These are phyloP conservation scores for Etheostoma spectabile DNA, from an alignment of 2,113 vertebrate genomes.

Conservation along the genomic window DNA sequence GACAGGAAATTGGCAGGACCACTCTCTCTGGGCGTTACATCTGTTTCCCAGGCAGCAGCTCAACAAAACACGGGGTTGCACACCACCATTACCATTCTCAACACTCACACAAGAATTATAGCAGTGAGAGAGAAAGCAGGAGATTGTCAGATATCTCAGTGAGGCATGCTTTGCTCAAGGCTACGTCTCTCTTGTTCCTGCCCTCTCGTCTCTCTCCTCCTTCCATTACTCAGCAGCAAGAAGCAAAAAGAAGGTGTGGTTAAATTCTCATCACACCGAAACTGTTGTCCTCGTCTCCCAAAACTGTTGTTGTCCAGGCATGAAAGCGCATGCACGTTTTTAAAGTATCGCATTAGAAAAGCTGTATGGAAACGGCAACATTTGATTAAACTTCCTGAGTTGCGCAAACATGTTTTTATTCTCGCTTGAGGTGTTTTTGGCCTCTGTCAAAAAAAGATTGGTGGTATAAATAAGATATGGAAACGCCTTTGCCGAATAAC, in stretches of 20 bases:
- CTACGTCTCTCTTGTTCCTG: constrained; percentile 57
- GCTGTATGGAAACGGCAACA: too few species aligned
- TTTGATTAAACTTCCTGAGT: too few species aligned
- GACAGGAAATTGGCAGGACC: constrained; percentile 70
- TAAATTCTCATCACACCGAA: constrained; percentile 54
- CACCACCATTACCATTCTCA: constrained; percentile 47
- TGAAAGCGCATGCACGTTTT: constrained; percentile 44
- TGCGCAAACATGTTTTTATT: too few species aligned
- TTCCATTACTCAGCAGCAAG: constrained; percentile 73
- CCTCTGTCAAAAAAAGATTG: too few species aligned
- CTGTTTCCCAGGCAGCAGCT: constrained; percentile 83
- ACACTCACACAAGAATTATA: constrained; percentile 51
- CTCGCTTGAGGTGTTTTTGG: too few species aligned
- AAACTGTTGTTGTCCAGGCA: constrained; percentile 66
- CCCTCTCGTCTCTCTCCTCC: constrained; percentile 43
- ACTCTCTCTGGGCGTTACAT: constrained; percentile 64
- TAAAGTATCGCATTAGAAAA: too few species aligned
- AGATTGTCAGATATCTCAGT: constrained; percentile 70
- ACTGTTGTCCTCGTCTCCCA: constrained; percentile 46
- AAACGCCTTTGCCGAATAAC: too few species aligned
- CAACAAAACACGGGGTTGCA: constrained; percentile 79
- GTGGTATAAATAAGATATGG: too few species aligned
- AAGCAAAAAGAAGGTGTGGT: constrained; percentile 66
- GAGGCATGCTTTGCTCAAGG: constrained; percentile 72
- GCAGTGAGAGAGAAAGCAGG: constrained; percentile 28